Evolutionary conservation across 2,888 invertebrate species (phyloP).

Genomic region (Pollenia angustigena): DNA sequence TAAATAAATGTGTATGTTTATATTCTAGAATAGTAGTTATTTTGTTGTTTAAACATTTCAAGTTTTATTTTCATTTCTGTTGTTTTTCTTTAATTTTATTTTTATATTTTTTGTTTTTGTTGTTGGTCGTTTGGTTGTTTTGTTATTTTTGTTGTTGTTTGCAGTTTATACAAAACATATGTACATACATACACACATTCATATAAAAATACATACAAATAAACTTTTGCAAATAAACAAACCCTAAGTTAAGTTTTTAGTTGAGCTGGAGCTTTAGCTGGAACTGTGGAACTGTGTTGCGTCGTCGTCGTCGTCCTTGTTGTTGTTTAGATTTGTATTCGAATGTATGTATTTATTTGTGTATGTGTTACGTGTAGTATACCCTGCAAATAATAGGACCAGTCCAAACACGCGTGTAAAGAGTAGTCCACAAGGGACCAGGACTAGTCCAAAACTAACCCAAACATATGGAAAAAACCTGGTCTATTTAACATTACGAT

Average conservation of each 20-base stretch:
- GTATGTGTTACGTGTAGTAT: too few species aligned
- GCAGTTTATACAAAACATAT: slow-evolving; percentile 58
- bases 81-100: slow-evolving; percentile 63
- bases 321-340: slow-evolving; percentile 11
- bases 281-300: slow-evolving; percentile 19
- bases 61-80: slow-evolving; percentile 72
- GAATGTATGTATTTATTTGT: neutral
- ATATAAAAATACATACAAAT: slow-evolving; percentile 10
- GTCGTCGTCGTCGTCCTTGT: neutral
- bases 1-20: slow-evolving; percentile 23
- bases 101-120: slow-evolving; percentile 51
- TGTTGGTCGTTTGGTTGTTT: slow-evolving; percentile 49
- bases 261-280: slow-evolving; percentile 36
- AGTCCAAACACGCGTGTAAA: too few species aligned
- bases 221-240: slow-evolving; percentile 50
- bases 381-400: too few species aligned
- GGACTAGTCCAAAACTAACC: too few species aligned
- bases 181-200: slow-evolving; percentile 17
- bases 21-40: slow-evolving; percentile 67
- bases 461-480: too few species aligned
- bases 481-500: too few species aligned
- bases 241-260: slow-evolving; percentile 46
- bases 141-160: slow-evolving; percentile 62
- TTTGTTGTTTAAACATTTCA: slow-evolving; percentile 74
- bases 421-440: too few species aligned